Percentiles rank a stretch among this genome's conserved stretches.
Evolutionary conservation across 2,797 vertebrate genomes (phyloP).

Genomic region (Eidolon dupreanum): DNA sequence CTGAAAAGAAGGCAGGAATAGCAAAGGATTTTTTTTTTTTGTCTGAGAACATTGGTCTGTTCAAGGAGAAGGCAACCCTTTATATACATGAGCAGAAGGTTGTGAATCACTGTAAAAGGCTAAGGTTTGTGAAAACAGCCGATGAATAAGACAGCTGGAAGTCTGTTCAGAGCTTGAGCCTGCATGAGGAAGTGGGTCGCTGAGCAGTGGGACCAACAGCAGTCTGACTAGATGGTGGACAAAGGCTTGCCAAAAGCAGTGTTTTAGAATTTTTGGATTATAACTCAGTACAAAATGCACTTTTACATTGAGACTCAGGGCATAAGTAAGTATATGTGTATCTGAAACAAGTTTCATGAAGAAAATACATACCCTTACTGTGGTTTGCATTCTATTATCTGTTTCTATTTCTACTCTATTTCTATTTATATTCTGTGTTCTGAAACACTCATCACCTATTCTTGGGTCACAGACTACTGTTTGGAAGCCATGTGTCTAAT

Average conservation of each 20-base stretch:
- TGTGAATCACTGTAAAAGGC: not conserved
- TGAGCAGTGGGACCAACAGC: not conserved
- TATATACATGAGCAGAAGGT: not conserved
- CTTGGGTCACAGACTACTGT: not conserved
- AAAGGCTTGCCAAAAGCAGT: not conserved
- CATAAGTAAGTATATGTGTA: not conserved
- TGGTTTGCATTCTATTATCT: not conserved
- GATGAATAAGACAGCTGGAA: not conserved
- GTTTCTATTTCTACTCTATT: not conserved
- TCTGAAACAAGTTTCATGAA: not conserved
- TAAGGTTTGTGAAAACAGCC: conserved; percentile 14
- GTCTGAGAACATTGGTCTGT: not conserved
- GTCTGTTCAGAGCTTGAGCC: not conserved
- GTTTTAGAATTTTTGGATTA: not conserved
- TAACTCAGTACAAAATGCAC: not conserved
- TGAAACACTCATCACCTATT: not conserved
- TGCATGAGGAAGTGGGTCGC: not conserved
- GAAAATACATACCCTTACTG: not conserved
- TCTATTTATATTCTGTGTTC: not conserved
- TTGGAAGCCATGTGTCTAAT: not conserved
- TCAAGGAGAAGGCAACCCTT: not conserved
- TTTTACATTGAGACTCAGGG: not conserved
- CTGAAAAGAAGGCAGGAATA: not conserved
- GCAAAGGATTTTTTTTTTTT: not conserved
- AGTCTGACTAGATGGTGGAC: not conserved